A percentile compares a stretch with the other conserved stretches of the same genome.
phyloP scores from a whole-genome alignment of 2,113 vertebrate species.

The Chloebia gouldiae region DNA sequence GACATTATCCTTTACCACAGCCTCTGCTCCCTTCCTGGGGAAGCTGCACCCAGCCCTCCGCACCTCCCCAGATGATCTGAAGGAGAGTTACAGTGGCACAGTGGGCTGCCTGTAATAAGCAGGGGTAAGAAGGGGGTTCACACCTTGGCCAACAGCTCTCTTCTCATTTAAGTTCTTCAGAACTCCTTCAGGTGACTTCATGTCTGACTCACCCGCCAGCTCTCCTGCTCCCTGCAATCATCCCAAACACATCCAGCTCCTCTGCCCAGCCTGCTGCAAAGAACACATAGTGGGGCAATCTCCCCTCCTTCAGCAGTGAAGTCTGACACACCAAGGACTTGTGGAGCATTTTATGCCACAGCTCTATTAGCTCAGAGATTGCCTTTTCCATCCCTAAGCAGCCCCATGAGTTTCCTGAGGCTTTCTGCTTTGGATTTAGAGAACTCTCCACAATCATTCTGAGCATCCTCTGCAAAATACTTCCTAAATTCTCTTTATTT shows the following conservation, averaged over 20 bases:
- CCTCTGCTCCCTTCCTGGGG: neutral
- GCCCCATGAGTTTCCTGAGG: neutral
- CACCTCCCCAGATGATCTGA: neutral
- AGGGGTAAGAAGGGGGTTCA: neutral
- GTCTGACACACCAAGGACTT: neutral
- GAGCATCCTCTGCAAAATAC: neutral
- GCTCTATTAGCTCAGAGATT: neutral
- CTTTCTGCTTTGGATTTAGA: neutral
- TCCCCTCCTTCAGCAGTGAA: neutral
- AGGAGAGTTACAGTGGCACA: neutral
- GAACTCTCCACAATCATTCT: neutral
- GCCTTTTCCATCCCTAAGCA: neutral
- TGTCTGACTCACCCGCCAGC: neutral
- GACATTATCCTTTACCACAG: neutral
- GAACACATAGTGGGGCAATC: neutral
- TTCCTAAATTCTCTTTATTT: neutral
- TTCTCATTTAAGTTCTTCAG: neutral
- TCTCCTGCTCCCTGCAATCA: neutral
- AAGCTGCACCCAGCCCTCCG: neutral
- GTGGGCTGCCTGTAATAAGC: neutral
- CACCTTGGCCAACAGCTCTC: neutral
- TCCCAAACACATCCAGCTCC: neutral
- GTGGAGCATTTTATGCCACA: neutral
- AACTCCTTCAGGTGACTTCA: neutral
- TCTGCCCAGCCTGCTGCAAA: neutral